Evolutionary conservation across 2,888 invertebrate genomes (phyloP), one percentile per base, ranked within the genome.

Genomic region (Stenichneumon culpator): DNA sequence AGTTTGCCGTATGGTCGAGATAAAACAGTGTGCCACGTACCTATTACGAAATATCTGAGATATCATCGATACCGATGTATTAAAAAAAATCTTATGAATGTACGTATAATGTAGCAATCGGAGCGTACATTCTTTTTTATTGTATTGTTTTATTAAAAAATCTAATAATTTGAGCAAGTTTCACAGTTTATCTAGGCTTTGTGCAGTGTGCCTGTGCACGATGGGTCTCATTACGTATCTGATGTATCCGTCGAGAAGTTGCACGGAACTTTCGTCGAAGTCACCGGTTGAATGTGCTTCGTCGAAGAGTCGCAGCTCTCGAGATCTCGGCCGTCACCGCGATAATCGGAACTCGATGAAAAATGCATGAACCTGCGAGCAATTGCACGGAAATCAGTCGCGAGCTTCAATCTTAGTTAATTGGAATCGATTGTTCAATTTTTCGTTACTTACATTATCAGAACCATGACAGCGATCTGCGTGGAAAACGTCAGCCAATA

Each of bases 401-500:
- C 28, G 2, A 39, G n/a, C 11, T 36, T 16, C n/a, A 57, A 14
- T 47, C 0, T 1, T 22, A 16, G 39, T n/a, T n/a, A 1, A 1
- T 32, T 52, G 19, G 19, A 32, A 52, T 28, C 14, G 4, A 72
- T n/a, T n/a, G n/a, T n/a, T n/a, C 2, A 2, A n/a, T 16, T 70
- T 52, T 28, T 70, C 32, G 3, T 25, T n/a, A 96, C 97, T 96
- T 94, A 97, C 97, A 96, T 90, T 74, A 96, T 95, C 22, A 96
- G 94, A 0, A 96, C 4, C 78, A 97, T 95, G 0, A 97, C 97
- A 0, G 95, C 90, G 2, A 96, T 90, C 92, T 97, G 97, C 0
- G 97, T 97, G 44, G 93, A 93, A 89, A 97, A 96, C 0, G 97
- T 97, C 22, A 97, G 94, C 91, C 96, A 96, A 92, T 96, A 97